Base-by-base conservation (phyloP, 2,113 vertebrate species). In the Aldabrachelys gigantea region DNA sequence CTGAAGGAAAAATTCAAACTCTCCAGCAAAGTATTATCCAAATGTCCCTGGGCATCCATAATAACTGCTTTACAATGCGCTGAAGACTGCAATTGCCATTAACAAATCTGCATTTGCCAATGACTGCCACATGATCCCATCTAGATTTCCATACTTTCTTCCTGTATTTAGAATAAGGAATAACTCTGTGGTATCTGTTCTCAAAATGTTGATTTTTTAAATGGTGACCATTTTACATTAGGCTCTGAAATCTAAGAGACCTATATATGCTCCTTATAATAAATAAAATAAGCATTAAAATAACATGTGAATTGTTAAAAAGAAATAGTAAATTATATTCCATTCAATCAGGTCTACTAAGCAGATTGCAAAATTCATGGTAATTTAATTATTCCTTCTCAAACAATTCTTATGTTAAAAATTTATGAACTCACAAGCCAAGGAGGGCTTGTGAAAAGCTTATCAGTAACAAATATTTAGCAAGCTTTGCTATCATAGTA, bases 401-500 rank as follows among this genome's bases (percentile, higher is more conserved):
- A 94, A 92, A 93, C 6, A 49, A 92, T 96, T 93, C 16, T 94
- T 93, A 41, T 8, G 52, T 92, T 91, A 96, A 95, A 96, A 92
- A 93, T 84, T 91, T 95, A 95, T 89, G 75, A 93, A 95, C 75
- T 91, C 35, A 89, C 90, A 24, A 92, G 52, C 10, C 2, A 94
- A 89, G 62, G 52, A 44, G n/a, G 47, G 76, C 87, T 90, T 92
- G 81, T 92, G 92, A 97, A 96, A 96, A 93, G 4, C 85, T 93
- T 94, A 90, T 94, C 57, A 59, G 65, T n/a, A 91, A 94, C 82
- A 96, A 97, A 95, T 95, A 96, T 96, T 95, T 96, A 95, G 89
- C 89, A 89, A 95, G 85, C n/a, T 93, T 96, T 79, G 41, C 38
- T 92, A 83, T 92, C 93, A 89, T 29, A 90, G 13, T 87, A 94